These are phyloP conservation scores for Aldabrachelys gigantea DNA, from an alignment of 2,113 vertebrate species.

Conservation along the genomic window DNA sequence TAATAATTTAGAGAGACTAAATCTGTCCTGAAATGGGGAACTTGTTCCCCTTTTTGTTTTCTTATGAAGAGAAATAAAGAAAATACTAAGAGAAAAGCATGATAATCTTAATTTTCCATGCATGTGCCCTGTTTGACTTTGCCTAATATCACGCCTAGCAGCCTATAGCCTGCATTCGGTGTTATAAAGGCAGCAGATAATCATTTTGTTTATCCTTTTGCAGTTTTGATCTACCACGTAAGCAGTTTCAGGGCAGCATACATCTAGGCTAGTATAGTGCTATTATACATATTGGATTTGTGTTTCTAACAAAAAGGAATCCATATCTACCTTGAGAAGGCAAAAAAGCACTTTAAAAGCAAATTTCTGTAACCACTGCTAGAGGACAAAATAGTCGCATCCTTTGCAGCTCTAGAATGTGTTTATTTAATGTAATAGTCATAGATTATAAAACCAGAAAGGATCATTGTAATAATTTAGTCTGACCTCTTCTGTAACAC, in stretches of 20 bases:
- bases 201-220: constrained; percentile 54
- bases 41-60: constrained; percentile 62
- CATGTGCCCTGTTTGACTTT: constrained; percentile 40
- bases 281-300: constrained; percentile 64
- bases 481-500: constrained; percentile 44
- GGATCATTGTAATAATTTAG: constrained; percentile 48
- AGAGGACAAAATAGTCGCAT: constrained; percentile 76
- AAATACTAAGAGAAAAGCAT: constrained; percentile 30
- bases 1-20: constrained; percentile 6
- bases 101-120: constrained; percentile 40
- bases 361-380: constrained; percentile 75
- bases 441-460: constrained; percentile 28
- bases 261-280: constrained; percentile 67
- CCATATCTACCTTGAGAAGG: constrained; percentile 65
- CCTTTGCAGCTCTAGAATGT: constrained; percentile 76
- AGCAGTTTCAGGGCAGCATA: constrained; percentile 58
- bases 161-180: constrained; percentile 15
- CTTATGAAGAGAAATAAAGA: constrained; percentile 39
- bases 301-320: constrained; percentile 69
- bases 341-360: constrained; percentile 75
- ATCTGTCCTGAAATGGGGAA: constrained; percentile 24
- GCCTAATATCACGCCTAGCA: constrained; percentile 55
- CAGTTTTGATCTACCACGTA: constrained; percentile 63
- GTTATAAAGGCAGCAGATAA: constrained; percentile 64
- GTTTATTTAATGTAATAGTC: constrained; percentile 71